Evolutionary conservation across 2,113 vertebrate species (phyloP).

Genomic region (Anthoscopus minutus): DNA sequence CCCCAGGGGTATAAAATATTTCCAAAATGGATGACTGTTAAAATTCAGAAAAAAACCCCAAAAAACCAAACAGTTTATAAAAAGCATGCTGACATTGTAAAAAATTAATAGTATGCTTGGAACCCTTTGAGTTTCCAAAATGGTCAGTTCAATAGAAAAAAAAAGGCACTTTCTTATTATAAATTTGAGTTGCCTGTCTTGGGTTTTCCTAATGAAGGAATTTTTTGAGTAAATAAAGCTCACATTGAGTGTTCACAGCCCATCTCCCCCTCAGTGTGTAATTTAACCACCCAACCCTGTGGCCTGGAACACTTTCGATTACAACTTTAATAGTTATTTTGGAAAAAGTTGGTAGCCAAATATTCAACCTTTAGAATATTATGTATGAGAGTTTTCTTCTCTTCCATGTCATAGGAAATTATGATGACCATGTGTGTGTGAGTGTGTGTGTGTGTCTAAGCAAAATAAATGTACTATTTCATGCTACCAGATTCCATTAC

Average conservation of each 20-base stretch:
- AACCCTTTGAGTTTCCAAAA: conserved; percentile 51
- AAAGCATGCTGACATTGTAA: conserved; percentile 61
- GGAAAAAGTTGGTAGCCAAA: conserved; percentile 54
- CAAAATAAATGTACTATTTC: conserved; percentile 29
- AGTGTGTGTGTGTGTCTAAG: neutral
- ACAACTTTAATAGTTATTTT: conserved; percentile 59
- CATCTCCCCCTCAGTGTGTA: conserved; percentile 30
- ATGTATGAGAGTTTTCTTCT: conserved; percentile 47
- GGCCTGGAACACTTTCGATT: conserved; percentile 54
- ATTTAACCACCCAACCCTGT: conserved; percentile 45
- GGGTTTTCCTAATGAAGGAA: conserved; percentile 46
- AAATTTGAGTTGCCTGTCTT: conserved; percentile 59
- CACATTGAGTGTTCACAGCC: conserved; percentile 20
- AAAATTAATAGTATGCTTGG: conserved; percentile 66
- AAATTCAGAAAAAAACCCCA: neutral
- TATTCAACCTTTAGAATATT: conserved; percentile 60
- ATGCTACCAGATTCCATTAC: conserved; percentile 44
- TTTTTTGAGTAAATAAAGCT: conserved; percentile 43
- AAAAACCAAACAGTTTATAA: conserved; percentile 57
- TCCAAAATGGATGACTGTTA: conserved; percentile 44
- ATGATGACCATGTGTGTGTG: neutral
- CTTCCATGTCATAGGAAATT: conserved; percentile 61
- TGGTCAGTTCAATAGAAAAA: conserved; percentile 45
- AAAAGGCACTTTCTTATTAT: conserved; percentile 17
- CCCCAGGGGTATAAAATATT: conserved; percentile 57